Base-by-base conservation (phyloP, 2,888 invertebrate species). In the Drosophila mercatorum region DNA sequence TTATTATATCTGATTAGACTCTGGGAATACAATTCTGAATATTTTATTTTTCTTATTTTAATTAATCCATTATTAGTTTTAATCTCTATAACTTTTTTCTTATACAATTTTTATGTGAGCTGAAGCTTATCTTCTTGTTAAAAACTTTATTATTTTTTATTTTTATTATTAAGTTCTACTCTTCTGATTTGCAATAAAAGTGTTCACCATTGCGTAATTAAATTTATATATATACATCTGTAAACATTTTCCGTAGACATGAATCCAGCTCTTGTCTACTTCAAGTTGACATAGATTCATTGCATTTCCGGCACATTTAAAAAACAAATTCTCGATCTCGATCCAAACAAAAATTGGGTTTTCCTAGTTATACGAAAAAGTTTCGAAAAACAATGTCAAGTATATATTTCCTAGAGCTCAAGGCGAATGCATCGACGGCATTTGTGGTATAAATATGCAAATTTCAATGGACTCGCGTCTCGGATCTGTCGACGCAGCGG, bases 391-490 rank as follows among this genome's bases (percentile, higher is more conserved):
- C 59, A 59, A 49, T 8, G 38, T 28, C 31, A 59, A 59, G 47
- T 28, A 17, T 14, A 40, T 12, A 49, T 59, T 59, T 59, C 17
- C 59, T 31, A 47, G 38, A 58, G n/a, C 40, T 46, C 41, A 56
- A 59, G 41, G 63, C 52, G 46, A 74, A 31, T 49, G 10, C 52
- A 52, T 57, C 60, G 65, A 47, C 68, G 76, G 79, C 74, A 60
- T 41, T n/a, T 44, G 43, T 7, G 76, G 78, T 10, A 74, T 77
- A 77, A 77, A 77, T 68, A 79, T 78, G 79, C 70, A 78, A 78
- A 78, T 78, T 53, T 70, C 61, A 70, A 51, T 57, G 67, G 67
- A 67, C 47, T 64, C 63, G 53, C 22, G 57, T 44, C 59, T 52
- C 47, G 44, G 74, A 68, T 74, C 74, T 74, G 65, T 65, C 68